Evolutionary conservation across 2,888 invertebrate genomes (phyloP).

Genomic region (Heliconius aoede): DNA sequence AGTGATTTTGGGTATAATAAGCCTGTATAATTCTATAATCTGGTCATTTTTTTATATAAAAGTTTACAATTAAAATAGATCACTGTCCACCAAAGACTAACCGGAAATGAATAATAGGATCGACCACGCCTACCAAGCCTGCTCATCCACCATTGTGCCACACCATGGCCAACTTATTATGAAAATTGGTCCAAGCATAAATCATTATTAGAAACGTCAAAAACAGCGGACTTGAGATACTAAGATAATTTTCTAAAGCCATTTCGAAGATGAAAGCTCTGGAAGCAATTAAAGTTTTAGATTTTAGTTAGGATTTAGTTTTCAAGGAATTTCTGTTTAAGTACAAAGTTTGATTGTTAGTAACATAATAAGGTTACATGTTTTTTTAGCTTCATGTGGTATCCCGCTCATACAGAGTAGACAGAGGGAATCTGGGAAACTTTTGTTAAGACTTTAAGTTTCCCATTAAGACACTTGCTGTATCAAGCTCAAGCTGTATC

Average conservation of each 20-base stretch:
- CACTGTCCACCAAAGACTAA: neutral
- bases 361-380: neutral
- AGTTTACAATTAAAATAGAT: neutral
- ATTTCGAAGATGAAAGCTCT: slow-evolving; percentile 30
- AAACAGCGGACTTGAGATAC: slow-evolving; percentile 39
- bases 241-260: slow-evolving; percentile 37
- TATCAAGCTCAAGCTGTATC: too few relatives aligned
- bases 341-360: slow-evolving; percentile 11
- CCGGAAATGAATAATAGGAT: slow-evolving; percentile 11
- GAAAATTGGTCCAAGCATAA: slow-evolving; percentile 38
- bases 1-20: too few relatives aligned
- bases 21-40: too few relatives aligned
- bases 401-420: neutral
- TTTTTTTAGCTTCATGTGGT: neutral
- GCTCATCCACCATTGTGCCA: slow-evolving; percentile 11
- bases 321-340: slow-evolving; percentile 3
- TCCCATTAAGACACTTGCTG: too few relatives aligned
- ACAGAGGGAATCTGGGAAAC: neutral
- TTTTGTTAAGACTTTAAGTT: neutral
- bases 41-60: neutral
- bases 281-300: slow-evolving; percentile 23
- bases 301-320: slow-evolving; percentile 16
- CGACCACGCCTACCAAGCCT: slow-evolving; percentile 24
- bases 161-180: slow-evolving; percentile 29
- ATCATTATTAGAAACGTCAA: slow-evolving; percentile 40